Base-by-base conservation (phyloP, 2,888 invertebrate genomes). In the Agonopterix subpropinquella region DNA sequence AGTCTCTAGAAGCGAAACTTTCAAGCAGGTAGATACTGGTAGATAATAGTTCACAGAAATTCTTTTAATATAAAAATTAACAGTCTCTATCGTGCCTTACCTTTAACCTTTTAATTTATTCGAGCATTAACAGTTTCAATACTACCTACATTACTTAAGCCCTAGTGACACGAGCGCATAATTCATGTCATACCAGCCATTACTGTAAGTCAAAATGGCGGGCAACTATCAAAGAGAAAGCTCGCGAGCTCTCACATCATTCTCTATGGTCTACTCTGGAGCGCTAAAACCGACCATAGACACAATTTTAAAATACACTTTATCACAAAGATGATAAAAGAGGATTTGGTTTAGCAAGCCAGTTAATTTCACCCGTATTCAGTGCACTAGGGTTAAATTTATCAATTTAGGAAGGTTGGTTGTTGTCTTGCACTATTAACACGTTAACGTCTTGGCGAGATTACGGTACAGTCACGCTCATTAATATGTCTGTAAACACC, bases 191-290 rank as follows among this genome's bases (percentile, higher is more conserved):
- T 65, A 67, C 61, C 63, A 60, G 64, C 81, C 78, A 85, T 86
- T 84, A 81, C 73, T 77, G 80, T 83, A 86, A 81, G 74, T 87
- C 82, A 87, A 84, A 87, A 85, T 82, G 80, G 85, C 87, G 86
- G 85, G 63, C 71, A 77, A 76, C 70, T 83, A 84, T 84, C 85
- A 85, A 83, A 86, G 84, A 78, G 86, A 86, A 85, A 87, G 84
- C 81, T 75, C 59, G 74, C 71, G 64, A 71, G 73, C 80, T 82
- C 84, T 81, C 86, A 81, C 83, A 85, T 83, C 82, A 84, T 81
- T 82, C 80, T 82, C 80, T 78, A 75, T 77, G 78, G 76, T 75
- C 66, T 77, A 70, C 68, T 74, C 78, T 80, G 73, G 65, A 64
- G 62, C 72, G 77, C 65, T 42, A 62, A 75, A 76, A 76, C 69